phyloP scores from a whole-genome alignment of 1,140 invertebrate species.

The Meloidogyne chitwoodi region DNA sequence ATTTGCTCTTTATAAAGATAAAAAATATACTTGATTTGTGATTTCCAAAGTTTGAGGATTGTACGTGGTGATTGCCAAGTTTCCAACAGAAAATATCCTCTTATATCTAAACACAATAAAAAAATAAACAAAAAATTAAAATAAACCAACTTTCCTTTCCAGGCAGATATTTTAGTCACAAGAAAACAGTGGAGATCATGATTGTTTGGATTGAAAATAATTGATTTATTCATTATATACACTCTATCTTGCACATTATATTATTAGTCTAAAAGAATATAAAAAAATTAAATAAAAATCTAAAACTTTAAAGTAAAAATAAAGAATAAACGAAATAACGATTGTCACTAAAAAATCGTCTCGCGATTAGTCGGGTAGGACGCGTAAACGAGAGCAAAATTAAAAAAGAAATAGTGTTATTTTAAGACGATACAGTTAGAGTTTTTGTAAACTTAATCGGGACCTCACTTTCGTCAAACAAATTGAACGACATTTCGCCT shows the following conservation, averaged over 20 bases:
- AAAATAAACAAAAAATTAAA: slow-evolving; percentile 20
- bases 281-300: too few relatives aligned
- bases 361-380: too few relatives aligned
- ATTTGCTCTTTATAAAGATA: too few relatives aligned
- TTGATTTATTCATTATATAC: slow-evolving; percentile 3
- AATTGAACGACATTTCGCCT: too few relatives aligned
- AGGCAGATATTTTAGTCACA: slow-evolving; percentile 82
- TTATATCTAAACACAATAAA: slow-evolving; percentile 73
- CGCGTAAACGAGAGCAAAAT: too few relatives aligned
- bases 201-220: slow-evolving; percentile 40
- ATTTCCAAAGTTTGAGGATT: slow-evolving; percentile 85
- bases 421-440: too few relatives aligned
- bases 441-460: too few relatives aligned
- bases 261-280: not conserved
- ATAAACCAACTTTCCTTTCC: slow-evolving; percentile 83
- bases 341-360: too few relatives aligned
- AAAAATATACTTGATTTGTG: slow-evolving; percentile 84
- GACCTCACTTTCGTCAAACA: too few relatives aligned
- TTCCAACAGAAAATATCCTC: slow-evolving; percentile 91
- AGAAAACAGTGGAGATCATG: slow-evolving; percentile 76
- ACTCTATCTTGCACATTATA: not conserved
- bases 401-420: too few relatives aligned
- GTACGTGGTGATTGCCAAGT: slow-evolving; percentile 89
- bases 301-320: too few relatives aligned
- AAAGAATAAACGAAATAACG: too few relatives aligned